Percentiles rank a stretch among this genome's conserved stretches.
These are phyloP conservation scores for Yponomeuta malinellus DNA, from an alignment of 2,888 invertebrate genomes.

Conservation along the genomic window DNA sequence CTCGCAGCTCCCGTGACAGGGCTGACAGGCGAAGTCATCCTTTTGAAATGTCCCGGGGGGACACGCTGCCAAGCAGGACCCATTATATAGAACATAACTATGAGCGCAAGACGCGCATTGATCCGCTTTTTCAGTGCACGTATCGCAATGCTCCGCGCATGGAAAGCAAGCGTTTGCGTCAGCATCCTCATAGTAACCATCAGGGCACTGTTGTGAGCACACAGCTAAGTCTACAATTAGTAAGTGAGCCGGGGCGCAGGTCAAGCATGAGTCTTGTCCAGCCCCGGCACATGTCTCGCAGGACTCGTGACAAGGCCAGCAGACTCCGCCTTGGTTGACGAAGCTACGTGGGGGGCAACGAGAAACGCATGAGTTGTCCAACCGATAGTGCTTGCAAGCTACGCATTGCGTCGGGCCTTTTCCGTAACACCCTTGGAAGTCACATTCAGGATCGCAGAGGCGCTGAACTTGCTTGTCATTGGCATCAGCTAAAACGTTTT, in stretches of 20 bases:
- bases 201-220: slow-evolving; percentile 91
- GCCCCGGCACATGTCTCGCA: slow-evolving; percentile 93
- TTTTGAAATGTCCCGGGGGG: slow-evolving; percentile 89
- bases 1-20: slow-evolving; percentile 86
- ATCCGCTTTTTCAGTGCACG: slow-evolving; percentile 88
- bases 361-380: slow-evolving; percentile 90
- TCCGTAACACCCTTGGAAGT: slow-evolving; percentile 87
- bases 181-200: slow-evolving; percentile 89
- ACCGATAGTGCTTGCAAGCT: slow-evolving; percentile 86
- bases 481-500: slow-evolving; percentile 77
- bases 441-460: slow-evolving; percentile 88
- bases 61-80: slow-evolving; percentile 89
- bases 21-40: slow-evolving; percentile 88
- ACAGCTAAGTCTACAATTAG: slow-evolving; percentile 89
- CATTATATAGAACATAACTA: slow-evolving; percentile 88
- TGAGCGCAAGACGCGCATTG: slow-evolving; percentile 92
- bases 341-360: slow-evolving; percentile 90
- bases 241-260: slow-evolving; percentile 89
- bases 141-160: slow-evolving; percentile 91
- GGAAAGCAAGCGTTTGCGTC: slow-evolving; percentile 88
- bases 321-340: slow-evolving; percentile 86
- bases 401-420: slow-evolving; percentile 90
- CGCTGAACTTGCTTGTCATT: slow-evolving; percentile 78
- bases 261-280: slow-evolving; percentile 89
- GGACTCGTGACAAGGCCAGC: slow-evolving; percentile 92